Base-by-base conservation (phyloP, 1,140 invertebrate genomes). In the Ooceraea biroi region DNA sequence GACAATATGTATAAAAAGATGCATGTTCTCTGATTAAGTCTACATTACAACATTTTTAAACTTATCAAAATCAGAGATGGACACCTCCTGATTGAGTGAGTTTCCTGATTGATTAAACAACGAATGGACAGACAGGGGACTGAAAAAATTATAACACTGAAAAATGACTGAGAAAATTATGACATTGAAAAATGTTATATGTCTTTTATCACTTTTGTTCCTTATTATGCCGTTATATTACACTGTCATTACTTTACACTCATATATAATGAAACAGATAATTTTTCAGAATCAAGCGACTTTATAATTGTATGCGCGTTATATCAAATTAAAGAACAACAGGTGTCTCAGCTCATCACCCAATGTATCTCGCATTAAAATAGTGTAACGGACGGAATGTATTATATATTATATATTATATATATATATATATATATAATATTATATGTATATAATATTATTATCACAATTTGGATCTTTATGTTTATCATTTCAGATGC, bases 281-380 rank as follows among this genome's bases (percentile, higher is more conserved):
- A 88, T 89, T 89, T 89, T 89, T 89, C 88, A 89, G 83, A 89
- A 68, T 61, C 66, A 80, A 84, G 86, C 88, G 88, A 89, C 77
- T 88, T 89, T 87, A 89, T 86, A 85, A 86, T 90, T 88, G 88
- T 68, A 85, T 89, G 89, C 88, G 88, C 88, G 88, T 90, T 85
- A 88, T 89, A 89, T 89, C 87, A 91, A 91, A 92, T 92, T 92
- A 92, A 92, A 91, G 89, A 91, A 91, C 92, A 92, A 92, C 92
- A 92, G 92, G 92, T 92, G 91, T 90, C 87, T 83, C 89, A 52
- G 89, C 90, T 90, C 85, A 92, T 92, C 89, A 91, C 91, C 85
- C 78, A 85, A 89, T 85, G 88, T 90, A 83, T 83, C 89, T 74
- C 55, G 77, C 83, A 83, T 80, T 90, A 89, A 84, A 90, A 91